Evolutionary conservation across 1,140 invertebrate genomes (phyloP), one percentile per base, ranked within the genome.

Genomic region (Lasaia peninsularis): DNA sequence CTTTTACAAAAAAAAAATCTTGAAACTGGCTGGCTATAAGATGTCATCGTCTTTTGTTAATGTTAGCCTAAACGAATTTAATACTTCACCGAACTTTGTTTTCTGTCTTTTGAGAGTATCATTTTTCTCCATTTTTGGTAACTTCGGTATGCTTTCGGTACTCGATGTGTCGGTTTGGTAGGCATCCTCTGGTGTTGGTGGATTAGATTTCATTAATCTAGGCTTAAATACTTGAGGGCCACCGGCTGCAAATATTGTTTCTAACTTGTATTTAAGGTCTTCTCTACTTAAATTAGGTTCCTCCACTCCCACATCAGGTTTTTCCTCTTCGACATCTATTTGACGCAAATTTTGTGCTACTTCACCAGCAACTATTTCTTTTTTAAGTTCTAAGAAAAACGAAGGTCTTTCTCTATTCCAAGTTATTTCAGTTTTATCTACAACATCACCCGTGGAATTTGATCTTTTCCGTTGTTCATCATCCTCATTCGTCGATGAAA

Each of bases 41-140:
- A 84, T 75, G 20, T 70, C 49, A 37, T 88, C 83, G 14, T 80
- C 80, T 58, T 76, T 78, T 33, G 81, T 76, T 31, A 84, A 65
- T 73, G 75, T 82, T 63, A 86, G 65, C 57, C 73, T 54, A 53
- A 88, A 77, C 9, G 83, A 86, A 64, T 86, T 86, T 28, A 88
- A 64, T 12, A 88, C 85, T 67, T 76, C 78, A 14, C 79, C 68
- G 64, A 84, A 88, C 58, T 77, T 82, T 1, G 71, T 82, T 68
- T 68, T 85, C 56, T 88, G 86, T 56, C 81, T 61, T 53, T 74
- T 77, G 7, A 88, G 60, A 2, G 85, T 88, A 57, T 88, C 82
- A 53, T 83, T 86, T 65, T 85, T 88, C 10, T 86, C 80, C 31
- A 79, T 63, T 63, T 82, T 84, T 0, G 78, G 73, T 21, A 75